Percentiles rank a stretch among this genome's conserved stretches.
Conservation (phyloP, 2,888 invertebrate genomes). For the Mylabris sibirica region DNA sequence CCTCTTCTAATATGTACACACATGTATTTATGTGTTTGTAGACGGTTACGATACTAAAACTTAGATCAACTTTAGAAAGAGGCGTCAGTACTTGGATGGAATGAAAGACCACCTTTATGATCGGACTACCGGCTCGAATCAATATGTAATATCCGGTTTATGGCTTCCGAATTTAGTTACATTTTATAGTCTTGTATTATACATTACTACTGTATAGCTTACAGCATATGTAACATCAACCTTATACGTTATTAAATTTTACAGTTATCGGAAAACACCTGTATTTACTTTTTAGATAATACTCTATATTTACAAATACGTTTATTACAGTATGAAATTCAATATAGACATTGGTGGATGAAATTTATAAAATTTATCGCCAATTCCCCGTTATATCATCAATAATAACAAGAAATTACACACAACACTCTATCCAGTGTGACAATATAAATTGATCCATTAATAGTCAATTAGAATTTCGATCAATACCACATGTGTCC, state of each 20-base stretch:
- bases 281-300: not conserved
- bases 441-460: conserved; percentile 24
- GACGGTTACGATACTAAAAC: not conserved
- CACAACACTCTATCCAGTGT: not conserved
- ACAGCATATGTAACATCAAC: not conserved
- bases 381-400: not conserved
- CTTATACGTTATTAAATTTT: conserved; percentile 4
- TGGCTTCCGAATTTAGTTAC: conserved; percentile 27
- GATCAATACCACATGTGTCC: conserved; percentile 26
- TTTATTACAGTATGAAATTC: not conserved
- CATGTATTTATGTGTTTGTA: not conserved
- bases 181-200: conserved; percentile 22
- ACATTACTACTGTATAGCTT: not conserved
- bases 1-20: not conserved
- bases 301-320: not conserved
- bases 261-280: not conserved
- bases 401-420: not conserved
- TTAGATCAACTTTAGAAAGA: not conserved
- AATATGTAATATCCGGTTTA: conserved; percentile 29
- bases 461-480: conserved; percentile 29
- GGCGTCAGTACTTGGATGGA: not conserved
- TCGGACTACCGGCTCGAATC: conserved; percentile 28
- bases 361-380: not conserved
- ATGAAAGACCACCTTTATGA: conserved; percentile 30
- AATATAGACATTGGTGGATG: not conserved